Evolutionary conservation across 2,797 vertebrate genomes (phyloP).

Genomic region (Notolabrus celidotus): DNA sequence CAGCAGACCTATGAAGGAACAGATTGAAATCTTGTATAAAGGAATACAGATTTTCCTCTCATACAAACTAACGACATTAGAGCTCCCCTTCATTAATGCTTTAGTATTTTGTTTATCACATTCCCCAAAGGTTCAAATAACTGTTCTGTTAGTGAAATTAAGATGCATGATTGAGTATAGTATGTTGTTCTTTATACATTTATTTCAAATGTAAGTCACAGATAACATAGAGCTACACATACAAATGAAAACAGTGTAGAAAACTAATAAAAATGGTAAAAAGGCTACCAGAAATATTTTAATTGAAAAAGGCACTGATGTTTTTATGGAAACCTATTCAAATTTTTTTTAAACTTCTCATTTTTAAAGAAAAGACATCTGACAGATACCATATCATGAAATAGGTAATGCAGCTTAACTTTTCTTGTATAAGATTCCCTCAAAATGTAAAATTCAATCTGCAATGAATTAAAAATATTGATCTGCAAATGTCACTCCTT

Average conservation of each 20-base stretch:
- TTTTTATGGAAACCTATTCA: not conserved
- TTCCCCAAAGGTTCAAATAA: not conserved
- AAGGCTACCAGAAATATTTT: conserved; percentile 1
- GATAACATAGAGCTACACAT: conserved; percentile 5
- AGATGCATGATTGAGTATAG: not conserved
- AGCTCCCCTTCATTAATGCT: accelerated
- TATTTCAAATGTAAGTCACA: conserved; percentile 50
- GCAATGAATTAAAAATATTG: not conserved
- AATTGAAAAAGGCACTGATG: conserved; percentile 38
- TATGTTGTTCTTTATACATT: conserved; percentile 27
- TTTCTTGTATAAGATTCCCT: not conserved
- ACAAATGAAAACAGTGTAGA: conserved; percentile 11
- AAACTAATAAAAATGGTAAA: conserved; percentile 10
- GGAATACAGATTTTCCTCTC: not conserved
- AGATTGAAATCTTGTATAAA: conserved; percentile 7
- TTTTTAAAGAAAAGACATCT: too few relatives aligned
- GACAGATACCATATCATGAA: too few relatives aligned
- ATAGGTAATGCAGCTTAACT: not conserved
- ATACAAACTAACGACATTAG: not conserved
- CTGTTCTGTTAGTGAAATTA: not conserved
- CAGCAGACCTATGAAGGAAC: not conserved
- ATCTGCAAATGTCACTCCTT: too few relatives aligned
- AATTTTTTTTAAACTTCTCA: not conserved
- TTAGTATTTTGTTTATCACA: not conserved
- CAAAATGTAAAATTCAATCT: not conserved